These are phyloP conservation scores for Geopemphigus sp. DNA, from an alignment of 1,140 invertebrate species.

Conservation along the genomic window DNA sequence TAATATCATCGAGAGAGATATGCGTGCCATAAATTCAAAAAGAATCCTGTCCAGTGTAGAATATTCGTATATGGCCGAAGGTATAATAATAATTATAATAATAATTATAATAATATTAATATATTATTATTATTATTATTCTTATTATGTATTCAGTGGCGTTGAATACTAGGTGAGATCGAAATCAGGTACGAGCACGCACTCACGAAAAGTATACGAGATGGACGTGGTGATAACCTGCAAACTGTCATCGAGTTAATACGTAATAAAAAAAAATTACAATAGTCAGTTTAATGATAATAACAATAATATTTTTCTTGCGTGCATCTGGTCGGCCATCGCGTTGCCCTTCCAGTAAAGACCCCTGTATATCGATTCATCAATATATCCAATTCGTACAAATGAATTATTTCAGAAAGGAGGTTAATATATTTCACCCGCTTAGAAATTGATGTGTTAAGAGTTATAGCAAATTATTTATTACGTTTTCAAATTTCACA, in stretches of 20 bases:
- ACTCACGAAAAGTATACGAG: conserved; percentile 10
- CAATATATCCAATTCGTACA: not conserved
- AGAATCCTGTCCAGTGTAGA: conserved; percentile 15
- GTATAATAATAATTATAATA: conserved; percentile 1
- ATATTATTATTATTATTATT: conserved; percentile 1
- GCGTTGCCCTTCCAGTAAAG: not conserved
- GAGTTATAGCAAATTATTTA: no score
- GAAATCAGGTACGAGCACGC: not conserved
- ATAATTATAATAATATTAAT: not conserved
- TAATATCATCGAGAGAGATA: not conserved
- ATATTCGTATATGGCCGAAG: conserved; percentile 27
- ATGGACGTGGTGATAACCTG: conserved; percentile 11
- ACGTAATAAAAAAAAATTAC: conserved; percentile 13
- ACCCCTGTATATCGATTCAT: not conserved
- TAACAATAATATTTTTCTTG: not conserved
- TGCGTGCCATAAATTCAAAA: not conserved
- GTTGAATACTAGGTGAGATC: not conserved
- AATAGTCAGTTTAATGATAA: not conserved
- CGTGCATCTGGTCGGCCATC: conserved; percentile 12
- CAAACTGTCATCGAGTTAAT: conserved; percentile 36
- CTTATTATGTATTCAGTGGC: no score
- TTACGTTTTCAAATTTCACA: no score
- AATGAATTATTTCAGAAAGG: not conserved
- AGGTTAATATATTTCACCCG: no score
- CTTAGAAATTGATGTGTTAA: not conserved